Percentiles rank a stretch among this genome's conserved stretches.
These are phyloP conservation scores for Brachirus orientalis DNA, from an alignment of 2,113 vertebrate species.

Conservation along the genomic window DNA sequence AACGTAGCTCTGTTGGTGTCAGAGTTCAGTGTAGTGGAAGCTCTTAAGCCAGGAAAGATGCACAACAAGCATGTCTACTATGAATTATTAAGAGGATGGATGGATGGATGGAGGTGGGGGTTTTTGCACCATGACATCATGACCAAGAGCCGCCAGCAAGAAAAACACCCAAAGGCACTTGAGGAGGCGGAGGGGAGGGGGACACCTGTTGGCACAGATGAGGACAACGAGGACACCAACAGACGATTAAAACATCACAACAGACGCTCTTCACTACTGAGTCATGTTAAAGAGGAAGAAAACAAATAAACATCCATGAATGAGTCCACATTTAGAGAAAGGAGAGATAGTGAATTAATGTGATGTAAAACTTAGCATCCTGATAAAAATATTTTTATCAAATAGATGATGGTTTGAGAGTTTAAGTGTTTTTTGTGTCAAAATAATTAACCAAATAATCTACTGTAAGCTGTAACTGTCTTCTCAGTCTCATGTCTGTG, in stretches of 20 bases:
- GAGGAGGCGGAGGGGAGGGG: background rate
- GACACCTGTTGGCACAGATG: slow-evolving; percentile 50
- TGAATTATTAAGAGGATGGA: slow-evolving; percentile 75
- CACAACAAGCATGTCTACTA: slow-evolving; percentile 38
- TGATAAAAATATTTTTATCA: too few relatives aligned
- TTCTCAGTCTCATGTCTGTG: background rate
- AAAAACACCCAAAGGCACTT: slow-evolving; percentile 39
- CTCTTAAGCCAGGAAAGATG: background rate
- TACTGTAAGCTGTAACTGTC: too few relatives aligned
- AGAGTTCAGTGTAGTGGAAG: slow-evolving; percentile 17
- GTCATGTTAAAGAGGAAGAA: too few relatives aligned
- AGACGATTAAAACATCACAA: slow-evolving; percentile 75
- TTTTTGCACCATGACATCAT: slow-evolving; percentile 54
- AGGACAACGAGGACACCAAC: slow-evolving; percentile 46
- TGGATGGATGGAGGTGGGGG: background rate
- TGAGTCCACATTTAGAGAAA: background rate
- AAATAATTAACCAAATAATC: too few relatives aligned
- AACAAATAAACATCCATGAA: too few relatives aligned
- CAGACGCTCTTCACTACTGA: slow-evolving; percentile 9
- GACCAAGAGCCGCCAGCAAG: slow-evolving; percentile 17
- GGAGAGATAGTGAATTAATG: too few relatives aligned
- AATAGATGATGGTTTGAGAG: too few relatives aligned
- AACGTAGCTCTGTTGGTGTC: slow-evolving; percentile 14
- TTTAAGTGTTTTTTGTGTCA: too few relatives aligned
- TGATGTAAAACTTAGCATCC: too few relatives aligned